phyloP scores from a whole-genome alignment of 1,140 invertebrate genomes.

The Drosophila ercepeae region DNA sequence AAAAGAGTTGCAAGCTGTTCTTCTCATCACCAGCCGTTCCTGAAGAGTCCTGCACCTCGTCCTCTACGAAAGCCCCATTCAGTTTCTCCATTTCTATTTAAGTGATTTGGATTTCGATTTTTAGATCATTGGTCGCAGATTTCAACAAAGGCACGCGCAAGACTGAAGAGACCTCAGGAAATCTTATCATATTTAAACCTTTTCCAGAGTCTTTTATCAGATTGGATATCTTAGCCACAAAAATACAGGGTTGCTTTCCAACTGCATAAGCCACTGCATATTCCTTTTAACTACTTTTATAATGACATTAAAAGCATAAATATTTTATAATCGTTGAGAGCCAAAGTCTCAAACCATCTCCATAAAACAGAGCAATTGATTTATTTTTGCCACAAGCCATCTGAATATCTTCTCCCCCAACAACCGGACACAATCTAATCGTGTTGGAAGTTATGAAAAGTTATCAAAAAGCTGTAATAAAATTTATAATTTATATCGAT shows the following conservation, averaged over 20 bases:
- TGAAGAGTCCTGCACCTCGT: neutral
- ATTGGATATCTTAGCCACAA: slow-evolving; percentile 14
- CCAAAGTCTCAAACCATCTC: slow-evolving; percentile 25
- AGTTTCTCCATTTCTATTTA: slow-evolving; percentile 24
- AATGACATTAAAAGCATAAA: slow-evolving; percentile 1
- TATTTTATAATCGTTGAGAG: neutral
- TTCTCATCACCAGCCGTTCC: slow-evolving; percentile 2
- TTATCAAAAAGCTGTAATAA: slow-evolving; percentile 1
- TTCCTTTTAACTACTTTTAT: neutral
- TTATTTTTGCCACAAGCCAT: slow-evolving; percentile 21
- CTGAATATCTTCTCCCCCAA: neutral
- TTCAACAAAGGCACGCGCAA: neutral
- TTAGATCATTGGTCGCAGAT: slow-evolving; percentile 11
- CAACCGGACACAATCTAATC: neutral
- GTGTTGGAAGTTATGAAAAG: neutral
- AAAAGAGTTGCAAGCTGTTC: slow-evolving; percentile 6
- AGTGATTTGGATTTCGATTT: too few species aligned
- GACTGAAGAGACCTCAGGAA: slow-evolving; percentile 4
- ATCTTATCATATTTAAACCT: slow-evolving; percentile 26
- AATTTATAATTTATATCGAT: slow-evolving; percentile 29
- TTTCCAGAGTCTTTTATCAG: slow-evolving; percentile 21
- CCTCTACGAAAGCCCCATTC: slow-evolving; percentile 10
- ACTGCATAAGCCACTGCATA: neutral
- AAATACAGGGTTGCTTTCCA: neutral
- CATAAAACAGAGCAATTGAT: slow-evolving; percentile 26